Evolutionary conservation across 1,140 invertebrate species (phyloP).

Genomic region (Pristionchus pacificus): DNA sequence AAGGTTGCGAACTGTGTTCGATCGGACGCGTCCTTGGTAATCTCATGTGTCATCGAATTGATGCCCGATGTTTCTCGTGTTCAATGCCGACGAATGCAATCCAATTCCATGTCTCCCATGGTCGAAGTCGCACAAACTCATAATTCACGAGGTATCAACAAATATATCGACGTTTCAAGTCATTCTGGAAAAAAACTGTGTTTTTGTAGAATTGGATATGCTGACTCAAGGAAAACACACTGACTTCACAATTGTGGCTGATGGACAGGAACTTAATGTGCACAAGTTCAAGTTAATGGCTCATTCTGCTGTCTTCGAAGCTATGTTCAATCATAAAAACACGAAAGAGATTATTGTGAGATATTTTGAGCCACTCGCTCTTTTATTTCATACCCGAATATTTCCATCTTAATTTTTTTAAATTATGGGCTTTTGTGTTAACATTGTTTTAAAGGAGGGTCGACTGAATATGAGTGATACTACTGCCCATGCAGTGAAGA

Average conservation of each 20-base stretch:
- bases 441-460: background rate
- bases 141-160: background rate
- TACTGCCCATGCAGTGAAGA: conserved; percentile 39
- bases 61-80: conserved; percentile 49
- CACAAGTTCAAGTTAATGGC: conserved; percentile 53
- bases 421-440: background rate
- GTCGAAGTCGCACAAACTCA: conserved; percentile 25
- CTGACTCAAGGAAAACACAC: conserved; percentile 3
- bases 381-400: conserved; percentile 22
- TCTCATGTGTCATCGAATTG: conserved; percentile 52
- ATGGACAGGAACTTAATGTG: conserved; percentile 35
- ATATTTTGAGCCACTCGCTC: too few species aligned
- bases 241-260: conserved; percentile 19
- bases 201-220: conserved; percentile 39
- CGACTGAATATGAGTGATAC: conserved; percentile 37
- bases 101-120: conserved; percentile 24
- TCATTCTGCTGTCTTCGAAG: conserved; percentile 54
- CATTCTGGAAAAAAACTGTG: background rate
- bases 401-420: background rate
- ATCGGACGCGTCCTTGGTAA: conserved; percentile 48
- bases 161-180: conserved; percentile 4
- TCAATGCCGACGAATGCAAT: conserved; percentile 34
- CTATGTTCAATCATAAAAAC: conserved; percentile 49
- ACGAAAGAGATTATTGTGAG: conserved; percentile 44
- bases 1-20: conserved; percentile 45